Percentiles rank a stretch among this genome's conserved stretches.
Evolutionary conservation across 2,113 vertebrate genomes (phyloP).

Genomic region (Pardalotus punctatus): DNA sequence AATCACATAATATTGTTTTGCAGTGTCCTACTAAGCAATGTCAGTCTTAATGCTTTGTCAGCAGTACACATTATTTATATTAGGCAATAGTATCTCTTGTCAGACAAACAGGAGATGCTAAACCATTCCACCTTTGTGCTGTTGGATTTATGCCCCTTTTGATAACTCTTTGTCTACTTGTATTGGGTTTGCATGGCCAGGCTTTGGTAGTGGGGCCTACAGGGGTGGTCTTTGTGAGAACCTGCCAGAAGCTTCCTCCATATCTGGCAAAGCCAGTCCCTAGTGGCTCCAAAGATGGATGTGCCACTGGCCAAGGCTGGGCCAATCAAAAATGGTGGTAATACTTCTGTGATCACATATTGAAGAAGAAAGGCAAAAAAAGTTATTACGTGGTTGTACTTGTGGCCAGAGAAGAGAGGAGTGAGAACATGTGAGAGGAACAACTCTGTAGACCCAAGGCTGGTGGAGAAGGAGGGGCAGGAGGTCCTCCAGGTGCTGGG

Average conservation of each 20-base stretch:
- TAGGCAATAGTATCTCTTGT: neutral
- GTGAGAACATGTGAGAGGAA: neutral
- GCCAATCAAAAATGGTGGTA: neutral
- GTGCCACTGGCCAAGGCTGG: neutral
- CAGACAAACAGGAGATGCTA: neutral
- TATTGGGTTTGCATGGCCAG: neutral
- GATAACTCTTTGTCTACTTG: neutral
- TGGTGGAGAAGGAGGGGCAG: neutral
- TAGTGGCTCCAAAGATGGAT: neutral
- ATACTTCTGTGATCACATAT: neutral
- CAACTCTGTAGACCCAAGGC: neutral
- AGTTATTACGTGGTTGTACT: neutral
- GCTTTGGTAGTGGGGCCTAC: neutral
- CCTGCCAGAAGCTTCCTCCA: neutral
- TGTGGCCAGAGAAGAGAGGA: accelerated
- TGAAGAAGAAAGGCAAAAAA: neutral
- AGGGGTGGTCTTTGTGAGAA: accelerated
- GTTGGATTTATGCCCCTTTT: neutral
- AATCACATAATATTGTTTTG: neutral
- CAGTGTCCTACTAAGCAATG: neutral
- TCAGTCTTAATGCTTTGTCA: neutral
- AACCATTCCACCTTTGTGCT: neutral
- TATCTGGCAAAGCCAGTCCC: neutral
- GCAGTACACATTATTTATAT: neutral
- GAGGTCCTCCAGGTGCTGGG: too few relatives aligned